Base-by-base conservation (phyloP, 2,888 invertebrate genomes). In the Cephus nigrinus region DNA sequence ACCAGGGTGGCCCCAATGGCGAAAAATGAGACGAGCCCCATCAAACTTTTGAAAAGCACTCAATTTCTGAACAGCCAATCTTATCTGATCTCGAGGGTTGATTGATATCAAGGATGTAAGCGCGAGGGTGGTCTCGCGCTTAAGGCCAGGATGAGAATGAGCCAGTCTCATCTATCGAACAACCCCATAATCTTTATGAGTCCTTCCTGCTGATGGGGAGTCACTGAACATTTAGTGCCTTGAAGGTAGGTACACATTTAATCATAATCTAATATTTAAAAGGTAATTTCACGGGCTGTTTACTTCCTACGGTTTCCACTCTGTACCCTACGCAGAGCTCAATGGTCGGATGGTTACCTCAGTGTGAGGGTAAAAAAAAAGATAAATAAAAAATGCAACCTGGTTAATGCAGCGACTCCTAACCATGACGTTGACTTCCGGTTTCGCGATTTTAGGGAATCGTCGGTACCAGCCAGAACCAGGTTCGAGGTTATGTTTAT, bases 181-280 rank as follows among this genome's bases (percentile, higher is more conserved):
- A 81, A 82, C 83, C 88, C 86, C 86, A 83, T 83, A 76, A 81
- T 86, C 84, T 88, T 88, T 86, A 88, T 87, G 84, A 87, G 82
- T 75, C 75, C 23, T 55, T 55, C 55, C 55, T 55, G 55, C 55
- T 1, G 74, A 78, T 80, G 80, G 77, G 84, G 71, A 33, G 71
- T 71, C 85, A 55, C 84, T 84, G 87, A 90, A 89, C 89, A 86
- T 89, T 90, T 89, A 90, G 86, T 86, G 85, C 86, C 87, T 87
- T 82, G 78, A 80, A 89, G 87, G 87, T 86, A 87, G 88, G 90
- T 89, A 90, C 90, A 90, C 90, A 90, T 91, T 91, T 90, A 91
- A 91, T 91, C 90, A 90, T 91, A 91, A 91, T 91, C 90, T 91
- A 91, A 91, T 91, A 91, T 91, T 91, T 91, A 91, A 91, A 90